These are phyloP conservation scores for Arctia plantaginis DNA, from an alignment of 2,888 invertebrate species.

Conservation along the genomic window DNA sequence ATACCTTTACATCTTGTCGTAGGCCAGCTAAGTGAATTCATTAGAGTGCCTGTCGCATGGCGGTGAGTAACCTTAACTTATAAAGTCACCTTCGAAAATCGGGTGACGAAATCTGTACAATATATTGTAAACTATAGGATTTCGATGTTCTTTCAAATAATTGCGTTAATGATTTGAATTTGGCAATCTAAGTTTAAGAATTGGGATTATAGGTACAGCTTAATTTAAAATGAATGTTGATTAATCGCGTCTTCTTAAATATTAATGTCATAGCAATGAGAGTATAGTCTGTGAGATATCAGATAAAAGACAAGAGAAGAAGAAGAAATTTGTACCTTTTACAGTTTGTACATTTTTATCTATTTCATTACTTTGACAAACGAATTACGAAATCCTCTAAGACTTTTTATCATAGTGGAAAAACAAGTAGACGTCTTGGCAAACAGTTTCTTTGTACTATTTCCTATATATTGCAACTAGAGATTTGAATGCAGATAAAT, in stretches of 20 bases:
- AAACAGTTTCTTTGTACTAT: neutral
- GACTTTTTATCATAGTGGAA: neutral
- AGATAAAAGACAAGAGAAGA: neutral
- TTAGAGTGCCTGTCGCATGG: conserved; percentile 55
- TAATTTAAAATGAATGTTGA: neutral
- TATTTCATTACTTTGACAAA: neutral
- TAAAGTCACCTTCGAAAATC: conserved; percentile 32
- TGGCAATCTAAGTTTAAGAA: neutral
- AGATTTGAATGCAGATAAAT: neutral
- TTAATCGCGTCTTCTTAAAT: neutral
- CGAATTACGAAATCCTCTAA: neutral
- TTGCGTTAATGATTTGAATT: neutral
- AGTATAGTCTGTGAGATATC: neutral
- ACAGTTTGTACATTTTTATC: too few relatives aligned
- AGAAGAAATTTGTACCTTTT: neutral
- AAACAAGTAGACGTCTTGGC: neutral
- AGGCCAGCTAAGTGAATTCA: conserved; percentile 57
- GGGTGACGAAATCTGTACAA: neutral
- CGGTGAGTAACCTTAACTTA: conserved; percentile 48
- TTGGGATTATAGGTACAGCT: neutral
- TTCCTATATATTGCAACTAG: neutral
- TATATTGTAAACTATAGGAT: neutral
- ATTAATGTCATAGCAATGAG: neutral
- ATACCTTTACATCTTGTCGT: conserved; percentile 38
- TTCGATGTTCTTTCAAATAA: neutral